Evolutionary conservation across 37 sponge, comb jelly and placozoan genomes (phyloP).

Genomic region (Dysidea cf. avara): DNA sequence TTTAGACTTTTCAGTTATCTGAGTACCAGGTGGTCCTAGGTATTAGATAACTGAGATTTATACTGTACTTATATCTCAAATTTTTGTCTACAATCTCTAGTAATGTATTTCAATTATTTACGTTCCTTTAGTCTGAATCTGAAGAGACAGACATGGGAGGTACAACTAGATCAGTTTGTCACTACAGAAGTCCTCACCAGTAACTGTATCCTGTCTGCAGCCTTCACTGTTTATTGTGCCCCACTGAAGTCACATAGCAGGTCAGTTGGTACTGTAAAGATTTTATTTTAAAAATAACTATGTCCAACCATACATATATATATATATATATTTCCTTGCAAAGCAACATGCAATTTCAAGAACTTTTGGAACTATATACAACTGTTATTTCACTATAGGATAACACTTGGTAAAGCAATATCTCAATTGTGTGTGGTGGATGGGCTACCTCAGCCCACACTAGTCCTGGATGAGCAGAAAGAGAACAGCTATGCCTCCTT

Average conservation of each 20-base stretch:
- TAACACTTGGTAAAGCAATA: not conserved
- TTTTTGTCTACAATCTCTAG: no score
- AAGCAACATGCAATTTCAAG: no score
- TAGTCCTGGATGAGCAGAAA: not conserved
- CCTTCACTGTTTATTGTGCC: constrained; percentile 78
- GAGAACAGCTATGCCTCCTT: constrained; percentile 41
- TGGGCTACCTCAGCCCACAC: not conserved
- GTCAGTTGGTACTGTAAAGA: no score
- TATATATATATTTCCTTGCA: no score
- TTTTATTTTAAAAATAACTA: no score
- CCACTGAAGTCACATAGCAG: constrained; percentile 65
- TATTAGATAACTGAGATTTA: no score
- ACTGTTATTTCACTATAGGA: no score
- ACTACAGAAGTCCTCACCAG: constrained; percentile 9
- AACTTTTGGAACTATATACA: no score
- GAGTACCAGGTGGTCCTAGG: no score
- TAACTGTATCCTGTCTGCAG: constrained; percentile 78
- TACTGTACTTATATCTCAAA: no score
- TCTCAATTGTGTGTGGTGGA: not conserved
- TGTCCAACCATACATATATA: no score
- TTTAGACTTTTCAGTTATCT: no score
- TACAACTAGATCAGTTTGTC: constrained; percentile 34
- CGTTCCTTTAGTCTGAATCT: constrained; percentile 32
- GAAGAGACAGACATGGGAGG: constrained; percentile 39
- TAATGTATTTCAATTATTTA: not conserved